Evolutionary conservation across 1,140 invertebrate genomes (phyloP).

Genomic region (Brachionus angularis): DNA sequence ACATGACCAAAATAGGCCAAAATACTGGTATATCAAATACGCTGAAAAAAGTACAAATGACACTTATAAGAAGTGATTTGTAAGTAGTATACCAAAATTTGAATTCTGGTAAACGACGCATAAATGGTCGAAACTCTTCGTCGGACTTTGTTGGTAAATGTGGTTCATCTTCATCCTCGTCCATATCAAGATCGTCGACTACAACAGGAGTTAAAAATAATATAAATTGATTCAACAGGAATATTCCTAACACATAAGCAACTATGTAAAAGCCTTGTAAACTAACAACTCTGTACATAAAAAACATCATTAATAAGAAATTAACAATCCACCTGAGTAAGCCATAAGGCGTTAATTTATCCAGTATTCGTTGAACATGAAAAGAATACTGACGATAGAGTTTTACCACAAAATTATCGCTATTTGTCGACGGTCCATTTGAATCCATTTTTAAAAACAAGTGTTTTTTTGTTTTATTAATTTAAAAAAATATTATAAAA

Average conservation of each 20-base stretch:
- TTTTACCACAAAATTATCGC: neutral
- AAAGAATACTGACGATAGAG: conserved; percentile 18
- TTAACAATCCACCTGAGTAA: conserved; percentile 60
- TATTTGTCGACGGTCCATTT: neutral
- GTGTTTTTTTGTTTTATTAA: too few species aligned
- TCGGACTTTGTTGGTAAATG: conserved; percentile 85
- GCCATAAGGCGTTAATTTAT: conserved; percentile 62
- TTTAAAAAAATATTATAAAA: too few species aligned
- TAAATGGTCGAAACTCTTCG: conserved; percentile 98
- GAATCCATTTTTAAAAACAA: conserved; percentile 30
- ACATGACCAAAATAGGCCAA: conserved; percentile 99
- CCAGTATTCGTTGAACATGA: conserved; percentile 59
- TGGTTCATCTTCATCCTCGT: conserved; percentile 64
- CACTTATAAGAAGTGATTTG: conserved; percentile 85
- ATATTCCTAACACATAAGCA: conserved; percentile 95
- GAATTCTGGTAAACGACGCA: conserved; percentile 93
- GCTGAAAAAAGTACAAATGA: conserved; percentile 92
- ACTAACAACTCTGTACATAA: conserved; percentile 55
- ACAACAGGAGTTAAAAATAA: conserved; percentile 97
- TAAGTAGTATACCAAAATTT: conserved; percentile 98
- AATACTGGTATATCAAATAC: conserved; percentile 98
- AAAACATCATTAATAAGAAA: conserved; percentile 47
- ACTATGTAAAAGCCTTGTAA: conserved; percentile 96
- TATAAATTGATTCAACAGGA: conserved; percentile 97
- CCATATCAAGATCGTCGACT: conserved; percentile 69